phyloP scores from a whole-genome alignment of 2,888 invertebrate species.

The Epiblema foenella region DNA sequence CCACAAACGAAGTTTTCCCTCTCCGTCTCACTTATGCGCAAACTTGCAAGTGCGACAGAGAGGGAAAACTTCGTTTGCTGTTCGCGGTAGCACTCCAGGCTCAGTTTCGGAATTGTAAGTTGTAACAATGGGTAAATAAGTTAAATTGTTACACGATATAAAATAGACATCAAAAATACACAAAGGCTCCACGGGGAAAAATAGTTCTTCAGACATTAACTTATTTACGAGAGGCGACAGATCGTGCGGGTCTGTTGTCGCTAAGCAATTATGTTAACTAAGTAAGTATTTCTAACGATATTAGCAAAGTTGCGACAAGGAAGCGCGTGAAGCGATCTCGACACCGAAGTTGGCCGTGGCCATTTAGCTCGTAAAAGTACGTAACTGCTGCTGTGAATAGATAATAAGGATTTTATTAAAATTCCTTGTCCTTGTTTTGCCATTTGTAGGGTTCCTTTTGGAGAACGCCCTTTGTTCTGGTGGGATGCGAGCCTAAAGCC shows the following conservation, averaged over 20 bases:
- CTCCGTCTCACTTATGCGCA: too few relatives aligned
- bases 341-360: slow-evolving; percentile 66
- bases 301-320: slow-evolving; percentile 69
- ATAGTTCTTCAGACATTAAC: not conserved
- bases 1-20: too few relatives aligned
- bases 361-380: slow-evolving; percentile 77
- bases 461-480: slow-evolving; percentile 70
- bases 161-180: not conserved
- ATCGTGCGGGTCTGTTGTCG: slow-evolving; percentile 56
- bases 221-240: slow-evolving; percentile 42
- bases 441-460: slow-evolving; percentile 63
- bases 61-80: too few relatives aligned
- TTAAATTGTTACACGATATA: too few relatives aligned
- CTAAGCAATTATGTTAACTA: slow-evolving; percentile 63
- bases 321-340: slow-evolving; percentile 60
- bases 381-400: slow-evolving; percentile 79
- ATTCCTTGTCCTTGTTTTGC: slow-evolving; percentile 80
- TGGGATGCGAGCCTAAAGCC: slow-evolving; percentile 67
- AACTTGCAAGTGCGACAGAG: too few relatives aligned
- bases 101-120: too few relatives aligned
- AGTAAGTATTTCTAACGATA: slow-evolving; percentile 67
- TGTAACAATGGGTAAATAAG: too few relatives aligned
- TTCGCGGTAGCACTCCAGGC: too few relatives aligned
- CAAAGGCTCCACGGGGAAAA: not conserved
- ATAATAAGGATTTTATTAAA: slow-evolving; percentile 84